Conservation (phyloP, 2,113 vertebrate species). For the Colius striatus region DNA sequence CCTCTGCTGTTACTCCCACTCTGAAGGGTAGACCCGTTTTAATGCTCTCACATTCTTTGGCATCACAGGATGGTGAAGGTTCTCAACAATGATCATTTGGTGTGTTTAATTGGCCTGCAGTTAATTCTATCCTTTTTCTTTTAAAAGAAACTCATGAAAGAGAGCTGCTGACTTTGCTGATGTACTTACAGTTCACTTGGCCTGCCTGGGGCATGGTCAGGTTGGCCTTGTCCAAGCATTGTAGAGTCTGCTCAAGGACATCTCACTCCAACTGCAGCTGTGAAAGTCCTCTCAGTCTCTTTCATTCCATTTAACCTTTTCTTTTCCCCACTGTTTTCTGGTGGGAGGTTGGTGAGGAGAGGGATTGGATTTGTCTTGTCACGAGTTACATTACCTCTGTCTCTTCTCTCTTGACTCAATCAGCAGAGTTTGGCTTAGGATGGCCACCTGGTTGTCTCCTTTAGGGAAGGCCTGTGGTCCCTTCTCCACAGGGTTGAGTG, state of each 20-base stretch:
- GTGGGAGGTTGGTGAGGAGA: background rate
- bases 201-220: background rate
- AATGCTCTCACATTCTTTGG: background rate
- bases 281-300: background rate
- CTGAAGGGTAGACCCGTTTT: background rate
- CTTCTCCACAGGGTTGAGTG: background rate
- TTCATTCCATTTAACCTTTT: background rate
- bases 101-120: background rate
- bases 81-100: background rate
- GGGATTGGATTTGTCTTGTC: background rate
- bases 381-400: background rate
- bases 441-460: rapidly evolving
- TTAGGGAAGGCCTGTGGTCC: background rate
- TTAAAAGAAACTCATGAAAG: background rate
- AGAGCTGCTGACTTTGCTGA: background rate
- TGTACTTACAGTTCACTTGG: conserved; percentile 8
- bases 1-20: background rate
- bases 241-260: conserved; percentile 39
- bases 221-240: conserved; percentile 47
- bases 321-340: background rate
- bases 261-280: conserved; percentile 27
- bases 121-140: background rate
- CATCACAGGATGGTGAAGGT: background rate
- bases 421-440: background rate
- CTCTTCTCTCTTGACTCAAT: background rate